Evolutionary conservation across 2,113 vertebrate genomes (phyloP).

Genomic region (Scatophagus argus): DNA sequence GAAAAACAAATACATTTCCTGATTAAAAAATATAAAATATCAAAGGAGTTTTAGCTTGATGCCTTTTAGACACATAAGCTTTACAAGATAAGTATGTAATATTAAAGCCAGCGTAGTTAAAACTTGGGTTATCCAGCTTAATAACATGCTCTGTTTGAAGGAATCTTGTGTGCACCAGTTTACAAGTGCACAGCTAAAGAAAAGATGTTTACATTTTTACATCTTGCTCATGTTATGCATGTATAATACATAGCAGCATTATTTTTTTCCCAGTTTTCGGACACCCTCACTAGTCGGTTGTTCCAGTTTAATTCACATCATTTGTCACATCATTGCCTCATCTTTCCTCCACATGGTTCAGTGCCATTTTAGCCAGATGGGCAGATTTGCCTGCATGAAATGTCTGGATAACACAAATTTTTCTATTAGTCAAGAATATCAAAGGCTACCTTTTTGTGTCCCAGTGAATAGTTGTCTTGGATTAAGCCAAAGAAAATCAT

Average conservation of each 20-base stretch:
- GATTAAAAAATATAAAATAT: neutral
- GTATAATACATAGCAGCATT: neutral
- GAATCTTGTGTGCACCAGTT: neutral
- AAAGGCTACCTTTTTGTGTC: neutral
- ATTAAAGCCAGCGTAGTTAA: neutral
- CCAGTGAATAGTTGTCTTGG: neutral
- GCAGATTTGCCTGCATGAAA: constrained; percentile 2
- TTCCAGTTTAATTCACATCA: neutral
- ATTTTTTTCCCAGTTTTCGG: neutral
- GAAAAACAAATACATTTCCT: neutral
- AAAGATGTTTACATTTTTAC: neutral
- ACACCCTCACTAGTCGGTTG: neutral
- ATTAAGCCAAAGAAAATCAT: constrained; percentile 4
- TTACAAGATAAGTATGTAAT: neutral
- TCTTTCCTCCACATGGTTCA: constrained; percentile 20
- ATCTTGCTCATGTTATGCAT: neutral
- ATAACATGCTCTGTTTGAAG: neutral
- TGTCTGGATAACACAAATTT: neutral
- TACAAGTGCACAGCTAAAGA: neutral
- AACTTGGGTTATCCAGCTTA: constrained; percentile 3
- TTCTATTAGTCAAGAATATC: constrained; percentile 1
- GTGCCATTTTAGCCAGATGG: constrained; percentile 10
- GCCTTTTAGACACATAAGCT: neutral
- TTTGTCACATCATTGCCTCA: constrained; percentile 7
- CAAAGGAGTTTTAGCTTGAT: neutral